A percentile compares a stretch with the other conserved stretches of the same genome.
These are phyloP conservation scores for Athrips mouffetella DNA, from an alignment of 2,888 invertebrate genomes.

Conservation along the genomic window DNA sequence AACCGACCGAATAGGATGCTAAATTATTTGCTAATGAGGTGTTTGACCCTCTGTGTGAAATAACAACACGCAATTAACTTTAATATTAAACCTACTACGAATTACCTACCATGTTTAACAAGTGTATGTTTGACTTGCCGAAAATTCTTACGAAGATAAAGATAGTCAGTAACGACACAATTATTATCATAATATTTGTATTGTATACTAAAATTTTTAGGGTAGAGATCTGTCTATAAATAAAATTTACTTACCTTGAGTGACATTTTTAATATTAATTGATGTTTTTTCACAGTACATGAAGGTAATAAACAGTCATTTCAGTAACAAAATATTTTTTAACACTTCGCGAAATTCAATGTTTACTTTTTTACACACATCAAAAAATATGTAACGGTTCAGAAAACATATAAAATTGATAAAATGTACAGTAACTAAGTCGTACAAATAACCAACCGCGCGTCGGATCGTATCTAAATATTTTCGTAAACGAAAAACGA, in stretches of 20 bases:
- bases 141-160: too few relatives aligned
- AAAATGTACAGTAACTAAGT: not conserved
- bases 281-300: conserved; percentile 43
- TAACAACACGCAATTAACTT: not conserved
- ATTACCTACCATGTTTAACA: not conserved
- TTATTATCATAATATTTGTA: too few relatives aligned
- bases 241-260: conserved; percentile 48
- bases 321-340: conserved; percentile 32
- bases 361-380: conserved; percentile 2
- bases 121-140: not conserved
- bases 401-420: not conserved
- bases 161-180: too few relatives aligned
- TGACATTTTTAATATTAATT: conserved; percentile 52
- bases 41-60: not conserved
- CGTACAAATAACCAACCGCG: not conserved
- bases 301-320: conserved; percentile 48
- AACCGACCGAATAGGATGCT: too few relatives aligned
- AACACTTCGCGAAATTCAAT: conserved; percentile 21
- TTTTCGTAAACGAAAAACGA: not conserved
- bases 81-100: not conserved
- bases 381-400: conserved; percentile 1
- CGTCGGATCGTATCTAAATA: conserved; percentile 4
- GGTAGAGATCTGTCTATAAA: too few relatives aligned
- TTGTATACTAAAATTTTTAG: too few relatives aligned
- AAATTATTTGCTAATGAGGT: not conserved